Percentiles rank a stretch among this genome's conserved stretches.
Conservation (phyloP, 2,113 vertebrate species). For the Myanophis thanlyinensis region DNA sequence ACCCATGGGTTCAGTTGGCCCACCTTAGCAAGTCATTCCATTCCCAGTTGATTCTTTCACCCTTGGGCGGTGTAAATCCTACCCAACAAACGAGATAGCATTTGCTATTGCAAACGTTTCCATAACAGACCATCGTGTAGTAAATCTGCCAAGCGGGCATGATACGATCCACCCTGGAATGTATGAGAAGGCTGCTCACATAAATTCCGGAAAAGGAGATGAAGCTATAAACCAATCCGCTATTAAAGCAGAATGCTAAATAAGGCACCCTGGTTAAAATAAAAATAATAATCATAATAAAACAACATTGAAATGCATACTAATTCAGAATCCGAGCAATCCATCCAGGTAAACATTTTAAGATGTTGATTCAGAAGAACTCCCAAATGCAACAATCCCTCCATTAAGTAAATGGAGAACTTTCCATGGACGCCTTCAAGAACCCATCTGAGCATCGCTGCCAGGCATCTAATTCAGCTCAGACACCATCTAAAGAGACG, state of each 20-base stretch:
- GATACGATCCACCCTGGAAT: background rate
- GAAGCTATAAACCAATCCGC: background rate
- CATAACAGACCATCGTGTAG: background rate
- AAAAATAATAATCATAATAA: too few species aligned
- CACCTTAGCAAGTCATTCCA: background rate
- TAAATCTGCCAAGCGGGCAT: background rate
- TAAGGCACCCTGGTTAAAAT: background rate
- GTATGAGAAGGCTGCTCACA: background rate
- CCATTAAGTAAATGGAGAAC: too few species aligned
- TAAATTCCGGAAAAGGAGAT: background rate
- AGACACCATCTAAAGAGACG: too few species aligned
- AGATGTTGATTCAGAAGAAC: too few species aligned
- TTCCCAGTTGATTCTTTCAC: background rate
- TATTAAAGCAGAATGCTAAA: background rate
- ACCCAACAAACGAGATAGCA: background rate
- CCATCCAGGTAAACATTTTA: too few species aligned
- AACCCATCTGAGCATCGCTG: too few species aligned
- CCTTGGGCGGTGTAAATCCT: background rate
- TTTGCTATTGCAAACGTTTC: background rate
- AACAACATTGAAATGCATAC: background rate
- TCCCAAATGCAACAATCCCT: too few species aligned
- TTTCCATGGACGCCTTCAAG: too few species aligned
- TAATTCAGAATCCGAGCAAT: background rate
- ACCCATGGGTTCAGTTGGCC: background rate
- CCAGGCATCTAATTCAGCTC: too few species aligned